Evolutionary conservation across 2,888 invertebrate species (phyloP), one percentile per base, ranked within the genome.

Genomic region (Oligia strigilis): DNA sequence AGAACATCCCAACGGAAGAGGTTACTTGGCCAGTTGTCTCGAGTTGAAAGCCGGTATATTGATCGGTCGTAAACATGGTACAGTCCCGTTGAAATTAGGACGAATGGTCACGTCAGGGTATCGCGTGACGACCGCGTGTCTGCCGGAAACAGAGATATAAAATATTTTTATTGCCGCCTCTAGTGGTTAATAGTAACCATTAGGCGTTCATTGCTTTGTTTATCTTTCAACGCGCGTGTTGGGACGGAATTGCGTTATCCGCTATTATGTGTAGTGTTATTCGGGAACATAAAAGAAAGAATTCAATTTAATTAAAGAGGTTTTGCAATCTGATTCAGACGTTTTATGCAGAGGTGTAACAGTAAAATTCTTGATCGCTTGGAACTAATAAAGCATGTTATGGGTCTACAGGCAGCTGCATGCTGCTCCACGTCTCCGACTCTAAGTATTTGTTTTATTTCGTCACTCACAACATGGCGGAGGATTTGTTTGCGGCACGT

Each of bases 161-260:
- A 94, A 95, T 95, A 95, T 94, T 95, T 95, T 95, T 95, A 96
- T 94, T 93, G 91, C 92, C 87, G 81, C 87, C 87, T 93, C 91
- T 91, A 94, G 91, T 93, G 91, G 92, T 92, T 94, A 93, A 94
- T 94, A 93, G 93, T 91, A 87, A 91, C 92, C 93, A 93, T 94
- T 94, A 93, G 87, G 90, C 86, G 90, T 92, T 92, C 93, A 93
- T 92, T 92, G 92, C 91, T 93, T 93, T 94, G 93, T 95, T 94
- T 93, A 93, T 94, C 91, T 91, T 88, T 87, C 80, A 77, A 85
- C 82, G 86, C 86, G 90, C 87, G 90, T 85, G 85, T 87, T 83
- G 82, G 81, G 79, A 77, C 75, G 75, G 73, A 84, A 88, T 86
- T 79, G 76, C 78, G 86, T 81, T 88, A 80, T 78, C 69, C 60